Evolutionary conservation across 2,113 vertebrate genomes (phyloP), one percentile per base, ranked within the genome.

Genomic region (Rafetus swinhoei): DNA sequence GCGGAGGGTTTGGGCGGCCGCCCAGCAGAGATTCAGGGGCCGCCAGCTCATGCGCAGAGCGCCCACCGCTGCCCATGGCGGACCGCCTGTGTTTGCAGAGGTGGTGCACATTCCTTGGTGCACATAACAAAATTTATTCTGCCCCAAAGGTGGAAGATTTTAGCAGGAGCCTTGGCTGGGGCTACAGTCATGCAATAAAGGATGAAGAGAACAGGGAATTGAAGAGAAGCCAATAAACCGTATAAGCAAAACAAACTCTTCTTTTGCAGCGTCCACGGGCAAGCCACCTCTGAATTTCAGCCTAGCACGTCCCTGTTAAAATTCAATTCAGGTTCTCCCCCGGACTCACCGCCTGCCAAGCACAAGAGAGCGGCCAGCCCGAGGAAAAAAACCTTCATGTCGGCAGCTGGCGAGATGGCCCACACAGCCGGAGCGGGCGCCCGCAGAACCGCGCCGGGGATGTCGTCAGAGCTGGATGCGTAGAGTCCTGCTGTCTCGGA

Each of bases 361-460:
- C 93, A 92, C 54, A 96, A 11, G 4, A 13, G 0, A 0, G 94
- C 11, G 52, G 39, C 62, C 85, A 96, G 0, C 11, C 87, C 94
- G 72, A 87, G 0, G 0, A 92, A 56, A 0, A 96, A 35, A 14
- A 77, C 24, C 93, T 93, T 96, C 94, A 95, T 96, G 1, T 9
- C 16, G 54, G 57, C 4, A 2, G n/a, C 9, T 9, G n/a, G 4
- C 50, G 32, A 45, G 22, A 50, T 12, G 74, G 39, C 6, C 12
- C 9, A 6, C 35, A 50, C 21, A 50, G 35, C 22, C 22, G 24
- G 74, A 45, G 74, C 5, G 35, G 9, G 35, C 11, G 21, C 24
- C 35, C 22, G 16, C 29, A 72, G 21, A 74, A 39, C 35, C 39
- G 8, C 35, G 3, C 72, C n/a, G 21, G 19, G 9, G 72, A 74